Percentiles rank a stretch among this genome's conserved stretches.
Conservation (phyloP, 2,797 vertebrate species). For the Anguilla megastoma region DNA sequence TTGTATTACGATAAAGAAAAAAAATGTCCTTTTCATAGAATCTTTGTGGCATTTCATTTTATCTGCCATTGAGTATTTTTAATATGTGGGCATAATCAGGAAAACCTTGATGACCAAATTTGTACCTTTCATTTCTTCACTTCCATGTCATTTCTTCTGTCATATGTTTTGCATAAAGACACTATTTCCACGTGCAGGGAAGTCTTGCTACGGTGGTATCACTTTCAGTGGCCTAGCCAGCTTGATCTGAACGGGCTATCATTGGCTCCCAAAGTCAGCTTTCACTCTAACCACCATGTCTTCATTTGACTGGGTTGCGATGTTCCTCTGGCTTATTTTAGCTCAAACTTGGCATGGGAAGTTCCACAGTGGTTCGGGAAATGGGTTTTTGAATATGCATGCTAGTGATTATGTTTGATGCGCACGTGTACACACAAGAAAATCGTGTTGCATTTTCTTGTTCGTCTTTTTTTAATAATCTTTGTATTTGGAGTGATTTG, state of each 20-base stretch:
- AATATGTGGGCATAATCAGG: slow-evolving; percentile 17
- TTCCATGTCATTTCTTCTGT: slow-evolving; percentile 31
- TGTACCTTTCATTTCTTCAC: slow-evolving; percentile 22
- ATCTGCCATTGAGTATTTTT: no score
- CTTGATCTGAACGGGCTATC: neutral
- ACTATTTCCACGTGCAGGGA: neutral
- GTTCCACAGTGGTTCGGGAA: neutral
- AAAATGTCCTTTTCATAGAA: neutral
- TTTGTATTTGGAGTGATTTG: neutral
- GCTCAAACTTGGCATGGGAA: neutral
- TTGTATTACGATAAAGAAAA: no score
- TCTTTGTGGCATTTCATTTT: neutral
- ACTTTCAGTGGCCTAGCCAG: neutral
- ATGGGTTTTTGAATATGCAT: neutral
- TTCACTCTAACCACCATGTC: neutral
- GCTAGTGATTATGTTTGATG: neutral
- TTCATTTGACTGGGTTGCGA: neutral
- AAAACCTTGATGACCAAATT: slow-evolving; percentile 39
- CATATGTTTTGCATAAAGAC: neutral
- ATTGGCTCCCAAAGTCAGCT: neutral
- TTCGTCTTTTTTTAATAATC: neutral
- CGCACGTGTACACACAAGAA: neutral
- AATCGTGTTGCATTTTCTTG: neutral
- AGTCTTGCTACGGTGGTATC: neutral
- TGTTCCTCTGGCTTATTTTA: neutral